phyloP scores from a whole-genome alignment of 2,113 vertebrate genomes.

The Anseranas semipalmata region DNA sequence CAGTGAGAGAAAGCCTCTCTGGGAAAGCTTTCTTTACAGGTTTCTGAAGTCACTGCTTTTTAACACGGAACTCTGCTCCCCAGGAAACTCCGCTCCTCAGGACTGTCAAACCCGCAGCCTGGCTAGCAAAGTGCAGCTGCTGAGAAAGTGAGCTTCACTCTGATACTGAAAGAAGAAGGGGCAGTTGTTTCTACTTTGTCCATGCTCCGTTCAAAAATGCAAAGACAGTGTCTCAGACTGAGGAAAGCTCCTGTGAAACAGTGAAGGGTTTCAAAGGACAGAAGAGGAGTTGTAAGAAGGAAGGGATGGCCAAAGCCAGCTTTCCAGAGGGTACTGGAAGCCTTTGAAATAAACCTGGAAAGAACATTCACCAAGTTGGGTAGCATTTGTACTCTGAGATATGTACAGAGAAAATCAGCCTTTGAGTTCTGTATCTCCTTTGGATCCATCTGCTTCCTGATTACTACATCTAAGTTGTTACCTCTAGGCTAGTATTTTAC shows the following conservation, averaged over 20 bases:
- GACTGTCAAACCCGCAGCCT: background rate
- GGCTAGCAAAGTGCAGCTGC: background rate
- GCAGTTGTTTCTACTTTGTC: background rate
- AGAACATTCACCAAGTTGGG: background rate
- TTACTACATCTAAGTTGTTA: background rate
- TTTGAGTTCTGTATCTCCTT: background rate
- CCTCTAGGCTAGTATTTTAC: background rate
- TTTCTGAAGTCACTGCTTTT: constrained; percentile 11
- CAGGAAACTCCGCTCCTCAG: background rate
- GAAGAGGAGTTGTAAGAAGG: background rate
- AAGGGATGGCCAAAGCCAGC: background rate
- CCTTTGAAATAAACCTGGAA: constrained; percentile 27
- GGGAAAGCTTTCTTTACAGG: background rate
- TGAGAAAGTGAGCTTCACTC: background rate
- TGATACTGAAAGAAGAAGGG: background rate
- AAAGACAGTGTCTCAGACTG: background rate
- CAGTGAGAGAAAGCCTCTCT: background rate
- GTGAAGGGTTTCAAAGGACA: background rate
- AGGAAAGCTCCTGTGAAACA: background rate
- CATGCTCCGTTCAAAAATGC: background rate
- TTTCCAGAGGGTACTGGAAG: background rate
- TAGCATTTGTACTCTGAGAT: background rate
- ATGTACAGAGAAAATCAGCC: background rate
- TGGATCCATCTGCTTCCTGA: constrained; percentile 1
- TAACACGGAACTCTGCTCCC: background rate